These are phyloP conservation scores for Smithornis capensis DNA, from an alignment of 2,113 vertebrate genomes.

Conservation along the genomic window DNA sequence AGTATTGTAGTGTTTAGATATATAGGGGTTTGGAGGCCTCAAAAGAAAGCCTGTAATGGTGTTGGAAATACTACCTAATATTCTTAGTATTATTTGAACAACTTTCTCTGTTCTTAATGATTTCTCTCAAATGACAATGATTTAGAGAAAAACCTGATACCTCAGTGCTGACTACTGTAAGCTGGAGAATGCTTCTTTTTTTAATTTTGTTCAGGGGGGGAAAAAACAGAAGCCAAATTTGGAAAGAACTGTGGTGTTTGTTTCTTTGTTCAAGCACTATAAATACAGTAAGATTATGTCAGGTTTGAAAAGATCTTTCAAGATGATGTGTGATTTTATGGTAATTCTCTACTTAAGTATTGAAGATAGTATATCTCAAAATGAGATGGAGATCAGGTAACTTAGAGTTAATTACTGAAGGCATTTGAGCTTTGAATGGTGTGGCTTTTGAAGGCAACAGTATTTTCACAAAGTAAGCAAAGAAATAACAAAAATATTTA, in stretches of 20 bases:
- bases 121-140: background rate
- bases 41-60: background rate
- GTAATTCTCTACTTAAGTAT: background rate
- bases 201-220: background rate
- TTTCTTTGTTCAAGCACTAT: background rate
- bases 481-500: background rate
- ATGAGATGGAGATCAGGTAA: background rate
- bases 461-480: background rate
- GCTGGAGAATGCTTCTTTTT: background rate
- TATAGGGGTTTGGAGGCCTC: background rate
- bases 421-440: conserved; percentile 5
- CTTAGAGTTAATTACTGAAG: background rate
- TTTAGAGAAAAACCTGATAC: background rate
- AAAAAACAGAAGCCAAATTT: background rate
- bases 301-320: background rate
- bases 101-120: background rate
- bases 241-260: background rate
- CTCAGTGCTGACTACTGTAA: background rate
- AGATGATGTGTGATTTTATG: background rate
- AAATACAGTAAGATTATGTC: background rate
- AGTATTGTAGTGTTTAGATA: background rate
- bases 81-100: background rate
- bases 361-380: background rate
- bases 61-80: background rate
- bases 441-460: background rate